A percentile compares a stretch with the other conserved stretches of the same genome.
Evolutionary conservation across 2,113 vertebrate species (phyloP).

Genomic region (Axis porcinus): DNA sequence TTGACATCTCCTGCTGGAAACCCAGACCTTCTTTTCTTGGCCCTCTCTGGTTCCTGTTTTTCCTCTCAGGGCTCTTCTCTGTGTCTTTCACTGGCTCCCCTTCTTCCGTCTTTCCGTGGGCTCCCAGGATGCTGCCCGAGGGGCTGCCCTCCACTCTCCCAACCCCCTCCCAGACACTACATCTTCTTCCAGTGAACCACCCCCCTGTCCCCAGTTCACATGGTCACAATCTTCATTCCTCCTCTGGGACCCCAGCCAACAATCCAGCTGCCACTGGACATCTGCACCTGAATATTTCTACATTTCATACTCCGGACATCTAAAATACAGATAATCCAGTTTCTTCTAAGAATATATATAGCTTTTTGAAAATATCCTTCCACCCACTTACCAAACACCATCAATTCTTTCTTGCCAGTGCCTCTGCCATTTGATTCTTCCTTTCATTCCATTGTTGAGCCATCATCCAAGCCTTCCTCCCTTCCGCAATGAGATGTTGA

Average conservation of each 20-base stretch:
- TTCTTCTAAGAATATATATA: not conserved
- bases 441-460: not conserved
- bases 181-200: not conserved
- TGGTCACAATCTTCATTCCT: not conserved
- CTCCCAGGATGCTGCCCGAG: not conserved
- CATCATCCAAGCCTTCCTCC: not conserved
- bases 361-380: not conserved
- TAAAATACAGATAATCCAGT: not conserved
- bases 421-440: not conserved
- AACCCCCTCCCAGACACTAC: fast-evolving
- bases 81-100: not conserved
- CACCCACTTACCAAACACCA: not conserved
- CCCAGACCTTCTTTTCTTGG: not conserved
- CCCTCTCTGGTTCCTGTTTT: not conserved
- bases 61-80: not conserved
- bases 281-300: not conserved
- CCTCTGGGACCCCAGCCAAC: fast-evolving
- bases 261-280: not conserved
- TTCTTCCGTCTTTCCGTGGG: not conserved
- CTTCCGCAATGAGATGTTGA: not conserved
- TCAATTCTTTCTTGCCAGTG: not conserved
- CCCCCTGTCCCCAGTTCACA: not conserved
- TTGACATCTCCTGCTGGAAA: not conserved
- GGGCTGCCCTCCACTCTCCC: not conserved
- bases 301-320: not conserved